Evolutionary conservation across 2,113 vertebrate genomes (phyloP).

Genomic region (Misgurnus mizolepis): DNA sequence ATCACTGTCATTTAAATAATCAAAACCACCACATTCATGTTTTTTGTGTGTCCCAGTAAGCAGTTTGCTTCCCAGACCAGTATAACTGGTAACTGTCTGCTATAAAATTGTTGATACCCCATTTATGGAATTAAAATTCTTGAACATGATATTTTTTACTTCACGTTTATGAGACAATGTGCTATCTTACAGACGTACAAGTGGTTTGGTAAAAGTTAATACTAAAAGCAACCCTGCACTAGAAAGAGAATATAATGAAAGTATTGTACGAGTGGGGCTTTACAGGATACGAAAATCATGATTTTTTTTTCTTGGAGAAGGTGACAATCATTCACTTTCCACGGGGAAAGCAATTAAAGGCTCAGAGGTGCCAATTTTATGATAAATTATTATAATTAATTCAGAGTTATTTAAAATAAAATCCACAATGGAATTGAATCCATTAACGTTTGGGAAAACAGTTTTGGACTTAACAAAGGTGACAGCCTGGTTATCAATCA

Average conservation of each 20-base stretch:
- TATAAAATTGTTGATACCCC: conserved; percentile 33
- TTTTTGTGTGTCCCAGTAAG: conserved; percentile 1
- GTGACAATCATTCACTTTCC: conserved; percentile 30
- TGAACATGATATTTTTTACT: conserved; percentile 65
- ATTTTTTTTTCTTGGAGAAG: conserved; percentile 13
- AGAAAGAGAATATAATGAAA: conserved; percentile 38
- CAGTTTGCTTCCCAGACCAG: background rate
- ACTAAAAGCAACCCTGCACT: conserved; percentile 23
- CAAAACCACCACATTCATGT: conserved; percentile 2
- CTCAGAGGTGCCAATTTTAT: conserved; percentile 26
- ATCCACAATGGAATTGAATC: conserved; percentile 6
- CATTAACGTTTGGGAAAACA: conserved; percentile 1
- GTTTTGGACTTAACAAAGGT: conserved; percentile 29
- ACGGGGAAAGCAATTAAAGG: conserved; percentile 43
- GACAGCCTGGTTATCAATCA: conserved; percentile 14
- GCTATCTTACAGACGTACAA: conserved; percentile 60
- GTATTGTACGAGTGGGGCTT: background rate
- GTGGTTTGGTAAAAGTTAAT: conserved; percentile 59
- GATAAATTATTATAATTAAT: conserved; percentile 47
- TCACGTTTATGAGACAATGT: conserved; percentile 64
- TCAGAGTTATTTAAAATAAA: conserved; percentile 17
- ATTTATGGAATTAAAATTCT: conserved; percentile 51
- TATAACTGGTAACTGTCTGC: conserved; percentile 28
- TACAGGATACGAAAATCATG: conserved; percentile 7
- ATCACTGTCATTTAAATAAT: background rate